Base-by-base conservation (phyloP, 1,140 invertebrate genomes). In the Telenomus remus region DNA sequence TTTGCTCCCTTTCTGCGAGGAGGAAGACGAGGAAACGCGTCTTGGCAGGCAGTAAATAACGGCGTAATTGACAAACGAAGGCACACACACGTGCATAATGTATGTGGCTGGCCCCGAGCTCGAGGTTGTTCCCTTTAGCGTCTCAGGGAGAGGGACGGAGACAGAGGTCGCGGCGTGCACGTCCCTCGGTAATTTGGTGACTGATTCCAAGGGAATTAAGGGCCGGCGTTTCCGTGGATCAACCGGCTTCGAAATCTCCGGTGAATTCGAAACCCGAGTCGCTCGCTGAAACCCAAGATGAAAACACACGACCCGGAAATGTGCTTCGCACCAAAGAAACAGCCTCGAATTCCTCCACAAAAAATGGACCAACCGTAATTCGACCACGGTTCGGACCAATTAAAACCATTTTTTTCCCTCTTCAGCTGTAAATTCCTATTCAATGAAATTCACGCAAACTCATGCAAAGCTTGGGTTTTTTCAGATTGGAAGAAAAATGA, bases 11-110 rank as follows among this genome's bases (percentile, higher is more conserved):
- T 61, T 63, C 14, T 33, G n/a, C 2, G 19, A 27, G 6, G 11
- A 49, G 19, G 19, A 27, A 27, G 11, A 49, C 47, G 49, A 64
- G 59, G 59, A 65, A 76, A 69, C 39, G 49, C 59, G 39, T 42
- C 57, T 69, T 59, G 53, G 60, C 64, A 70, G 63, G 65, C 55
- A 76, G 72, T 76, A 76, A 76, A 76, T 76, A 76, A 69, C 57
- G 59, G 59, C 64, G 57, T 75, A 75, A 75, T 75, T 75, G 72
- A 75, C 72, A 75, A 75, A 75, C 64, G 72, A 68, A 75, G 70
- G 19, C 19, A 69, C 39, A 68, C 64, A 64, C 63, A 59, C 43
- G 54, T 76, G 65, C 64, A 76, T 76, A 76, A 76, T 76, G 59
- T 51, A 76, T 76, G 64, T 44, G 43, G 46, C 50, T 48, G 56